phyloP scores from a whole-genome alignment of 2,888 invertebrate genomes.

The Tipula vernalis region DNA sequence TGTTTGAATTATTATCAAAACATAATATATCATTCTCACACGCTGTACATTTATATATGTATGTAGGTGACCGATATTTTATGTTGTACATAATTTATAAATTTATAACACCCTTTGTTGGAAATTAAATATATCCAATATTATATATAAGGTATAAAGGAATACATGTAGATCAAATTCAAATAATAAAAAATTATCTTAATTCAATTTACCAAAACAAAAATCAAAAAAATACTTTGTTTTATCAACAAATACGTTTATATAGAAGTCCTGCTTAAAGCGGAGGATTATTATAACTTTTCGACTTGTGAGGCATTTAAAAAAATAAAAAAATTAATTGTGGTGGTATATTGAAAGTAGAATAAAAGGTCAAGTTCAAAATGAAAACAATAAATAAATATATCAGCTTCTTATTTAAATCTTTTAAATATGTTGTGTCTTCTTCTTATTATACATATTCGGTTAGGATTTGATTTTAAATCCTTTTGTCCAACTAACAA shows the following conservation, averaged over 20 bases:
- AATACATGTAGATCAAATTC: neutral
- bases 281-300: neutral
- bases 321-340: neutral
- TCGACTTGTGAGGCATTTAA: neutral
- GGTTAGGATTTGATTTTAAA: neutral
- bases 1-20: neutral
- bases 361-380: neutral
- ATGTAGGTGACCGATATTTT: neutral
- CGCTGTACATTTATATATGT: neutral
- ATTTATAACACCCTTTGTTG: neutral
- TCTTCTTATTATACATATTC: neutral
- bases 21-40: neutral
- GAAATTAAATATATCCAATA: neutral
- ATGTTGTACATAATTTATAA: neutral
- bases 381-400: neutral
- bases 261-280: neutral
- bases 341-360: neutral
- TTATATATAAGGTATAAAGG: neutral
- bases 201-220: neutral
- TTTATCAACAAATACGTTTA: neutral
- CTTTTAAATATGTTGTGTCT: neutral
- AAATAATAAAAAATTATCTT: neutral
- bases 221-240: neutral
- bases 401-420: neutral
- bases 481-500: neutral